A percentile compares a stretch with the other conserved stretches of the same genome.
Evolutionary conservation across 1,140 invertebrate genomes (phyloP).

Genomic region (Drosophila paulistorum): DNA sequence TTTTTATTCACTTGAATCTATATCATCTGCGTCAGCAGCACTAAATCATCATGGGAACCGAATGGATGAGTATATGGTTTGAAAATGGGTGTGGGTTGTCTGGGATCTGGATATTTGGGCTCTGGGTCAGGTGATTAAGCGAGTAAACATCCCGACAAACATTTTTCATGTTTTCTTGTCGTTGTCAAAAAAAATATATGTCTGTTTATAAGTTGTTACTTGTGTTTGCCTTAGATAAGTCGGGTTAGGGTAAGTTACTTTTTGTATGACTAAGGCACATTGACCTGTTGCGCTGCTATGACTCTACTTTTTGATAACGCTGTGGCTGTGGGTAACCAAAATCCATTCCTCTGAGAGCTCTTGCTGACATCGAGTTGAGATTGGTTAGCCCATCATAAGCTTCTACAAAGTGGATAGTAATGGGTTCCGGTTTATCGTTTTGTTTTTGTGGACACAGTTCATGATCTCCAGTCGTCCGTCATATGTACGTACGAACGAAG

Average conservation of each 20-base stretch:
- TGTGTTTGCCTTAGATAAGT: constrained; percentile 50
- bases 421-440: too few species aligned
- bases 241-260: not conserved
- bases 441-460: too few species aligned
- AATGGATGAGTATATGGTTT: constrained; percentile 10
- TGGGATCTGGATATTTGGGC: constrained; percentile 14
- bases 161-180: constrained; percentile 2
- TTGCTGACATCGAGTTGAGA: too few species aligned
- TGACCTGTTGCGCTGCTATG: constrained; percentile 24
- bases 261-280: constrained; percentile 17
- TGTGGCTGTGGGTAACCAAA: too few species aligned
- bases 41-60: not conserved
- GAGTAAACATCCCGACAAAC: constrained; percentile 61
- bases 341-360: too few species aligned
- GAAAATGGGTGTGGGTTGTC: not conserved
- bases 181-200: constrained; percentile 2
- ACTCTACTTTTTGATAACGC: too few species aligned
- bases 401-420: too few species aligned
- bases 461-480: too few species aligned
- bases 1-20: not conserved
- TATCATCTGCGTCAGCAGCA: not conserved
- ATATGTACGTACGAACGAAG: too few species aligned
- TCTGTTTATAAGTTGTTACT: not conserved
- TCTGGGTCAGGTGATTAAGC: constrained; percentile 57
- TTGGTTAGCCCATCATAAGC: too few species aligned